phyloP scores from a whole-genome alignment of 1,140 invertebrate species.

The Tetramorium alpestre region DNA sequence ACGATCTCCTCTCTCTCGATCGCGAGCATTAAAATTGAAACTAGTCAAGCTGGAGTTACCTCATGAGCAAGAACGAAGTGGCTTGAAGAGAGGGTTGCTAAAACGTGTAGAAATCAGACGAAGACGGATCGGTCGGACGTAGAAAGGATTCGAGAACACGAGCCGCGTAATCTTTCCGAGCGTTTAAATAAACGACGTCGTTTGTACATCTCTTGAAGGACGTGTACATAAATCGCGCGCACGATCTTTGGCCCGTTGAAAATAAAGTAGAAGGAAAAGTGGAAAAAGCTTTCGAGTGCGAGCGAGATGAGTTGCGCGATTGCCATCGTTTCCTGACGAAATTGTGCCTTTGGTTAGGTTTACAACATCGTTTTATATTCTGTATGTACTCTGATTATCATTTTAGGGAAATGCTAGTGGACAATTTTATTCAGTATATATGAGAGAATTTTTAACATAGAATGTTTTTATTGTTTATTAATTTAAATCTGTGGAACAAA shows the following conservation, averaged over 20 bases:
- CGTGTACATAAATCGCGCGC: conserved; percentile 53
- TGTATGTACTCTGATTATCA: conserved; percentile 21
- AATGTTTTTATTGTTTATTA: neutral
- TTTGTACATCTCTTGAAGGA: conserved; percentile 67
- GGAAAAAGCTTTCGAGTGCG: conserved; percentile 2
- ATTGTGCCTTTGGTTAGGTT: conserved; percentile 63
- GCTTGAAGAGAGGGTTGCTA: neutral
- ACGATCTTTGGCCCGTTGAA: conserved; percentile 48
- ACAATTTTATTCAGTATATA: conserved; percentile 16
- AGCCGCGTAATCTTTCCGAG: conserved; percentile 59
- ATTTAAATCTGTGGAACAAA: neutral
- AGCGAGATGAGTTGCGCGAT: conserved; percentile 47
- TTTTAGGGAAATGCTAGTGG: conserved; percentile 33
- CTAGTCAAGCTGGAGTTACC: neutral
- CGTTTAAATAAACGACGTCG: conserved; percentile 70
- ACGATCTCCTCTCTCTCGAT: neutral
- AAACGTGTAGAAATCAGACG: conserved; percentile 29
- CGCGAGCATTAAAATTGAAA: conserved; percentile 52
- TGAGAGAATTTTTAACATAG: neutral
- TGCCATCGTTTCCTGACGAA: conserved; percentile 61
- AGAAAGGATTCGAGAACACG: conserved; percentile 37
- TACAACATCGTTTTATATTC: conserved; percentile 12
- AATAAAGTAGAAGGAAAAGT: conserved; percentile 26
- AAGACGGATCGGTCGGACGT: conserved; percentile 46
- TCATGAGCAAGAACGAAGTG: conserved; percentile 5